Conservation (phyloP, 1,140 invertebrate species). For the Pseudomyrmex gracilis region DNA sequence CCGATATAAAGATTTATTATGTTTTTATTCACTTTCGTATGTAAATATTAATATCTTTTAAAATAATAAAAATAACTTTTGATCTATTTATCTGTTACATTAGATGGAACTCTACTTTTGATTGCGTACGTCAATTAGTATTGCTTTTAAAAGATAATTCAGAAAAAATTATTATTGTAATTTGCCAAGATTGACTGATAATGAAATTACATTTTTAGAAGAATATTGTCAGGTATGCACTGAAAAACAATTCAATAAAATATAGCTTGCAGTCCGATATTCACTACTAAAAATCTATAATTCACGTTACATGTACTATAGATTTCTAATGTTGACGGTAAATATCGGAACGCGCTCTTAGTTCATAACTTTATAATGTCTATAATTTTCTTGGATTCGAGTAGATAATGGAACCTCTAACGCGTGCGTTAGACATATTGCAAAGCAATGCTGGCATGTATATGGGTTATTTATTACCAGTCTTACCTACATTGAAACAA, state of each 20-base stretch:
- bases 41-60: neutral
- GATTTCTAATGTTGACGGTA: too few relatives aligned
- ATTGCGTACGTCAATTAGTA: neutral
- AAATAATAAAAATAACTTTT: neutral
- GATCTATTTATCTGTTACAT: neutral
- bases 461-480: neutral
- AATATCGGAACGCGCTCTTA: too few relatives aligned
- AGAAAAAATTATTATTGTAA: slow-evolving; percentile 3
- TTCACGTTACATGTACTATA: too few relatives aligned
- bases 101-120: slow-evolving; percentile 8
- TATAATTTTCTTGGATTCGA: neutral
- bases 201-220: slow-evolving; percentile 4
- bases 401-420: slow-evolving; percentile 10
- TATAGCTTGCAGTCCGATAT: neutral
- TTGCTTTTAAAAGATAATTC: neutral
- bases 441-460: neutral
- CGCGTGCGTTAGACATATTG: neutral
- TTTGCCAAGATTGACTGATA: slow-evolving; percentile 5
- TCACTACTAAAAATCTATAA: too few relatives aligned
- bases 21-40: neutral
- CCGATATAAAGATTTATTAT: neutral
- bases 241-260: neutral
- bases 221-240: slow-evolving; percentile 20
- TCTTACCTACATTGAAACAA: neutral
- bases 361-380: neutral